Percentiles rank a stretch among this genome's conserved stretches.
phyloP scores from a whole-genome alignment of 2,888 invertebrate genomes.

The Eledona agricola region DNA sequence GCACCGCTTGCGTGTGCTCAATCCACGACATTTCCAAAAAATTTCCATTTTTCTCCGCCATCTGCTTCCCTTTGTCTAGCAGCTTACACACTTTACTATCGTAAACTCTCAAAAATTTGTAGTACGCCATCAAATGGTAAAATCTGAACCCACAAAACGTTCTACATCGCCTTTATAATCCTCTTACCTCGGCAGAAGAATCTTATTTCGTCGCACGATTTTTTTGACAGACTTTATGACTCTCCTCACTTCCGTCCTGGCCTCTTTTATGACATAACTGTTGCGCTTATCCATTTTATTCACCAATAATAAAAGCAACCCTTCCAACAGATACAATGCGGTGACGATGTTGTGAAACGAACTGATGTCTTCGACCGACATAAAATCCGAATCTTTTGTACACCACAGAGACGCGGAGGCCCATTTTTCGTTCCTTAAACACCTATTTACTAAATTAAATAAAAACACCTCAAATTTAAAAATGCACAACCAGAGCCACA shows the following conservation, averaged over 20 bases:
- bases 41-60: conserved; percentile 60
- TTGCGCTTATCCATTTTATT: conserved; percentile 55
- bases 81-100: conserved; percentile 58
- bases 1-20: conserved; percentile 24
- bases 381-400: conserved; percentile 58
- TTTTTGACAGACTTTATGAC: conserved; percentile 50
- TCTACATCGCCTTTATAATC: too few relatives aligned
- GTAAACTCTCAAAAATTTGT: conserved; percentile 62
- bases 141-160: too few relatives aligned
- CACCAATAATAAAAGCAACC: conserved; percentile 66
- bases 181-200: conserved; percentile 62
- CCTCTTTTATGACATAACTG: conserved; percentile 45
- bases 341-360: conserved; percentile 62
- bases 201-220: too few relatives aligned
- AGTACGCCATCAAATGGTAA: conserved; percentile 66
- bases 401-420: conserved; percentile 67
- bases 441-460: too few relatives aligned
- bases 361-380: conserved; percentile 51
- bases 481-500: conserved; percentile 76
- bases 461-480: too few relatives aligned
- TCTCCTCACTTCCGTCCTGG: conserved; percentile 52
- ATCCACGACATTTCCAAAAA: conserved; percentile 53
- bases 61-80: conserved; percentile 60
- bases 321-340: conserved; percentile 66
- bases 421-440: conserved; percentile 67